Percentiles rank a stretch among this genome's conserved stretches.
These are phyloP conservation scores for Microcebus murinus DNA, from an alignment of 2,113 vertebrate species.

Conservation along the genomic window DNA sequence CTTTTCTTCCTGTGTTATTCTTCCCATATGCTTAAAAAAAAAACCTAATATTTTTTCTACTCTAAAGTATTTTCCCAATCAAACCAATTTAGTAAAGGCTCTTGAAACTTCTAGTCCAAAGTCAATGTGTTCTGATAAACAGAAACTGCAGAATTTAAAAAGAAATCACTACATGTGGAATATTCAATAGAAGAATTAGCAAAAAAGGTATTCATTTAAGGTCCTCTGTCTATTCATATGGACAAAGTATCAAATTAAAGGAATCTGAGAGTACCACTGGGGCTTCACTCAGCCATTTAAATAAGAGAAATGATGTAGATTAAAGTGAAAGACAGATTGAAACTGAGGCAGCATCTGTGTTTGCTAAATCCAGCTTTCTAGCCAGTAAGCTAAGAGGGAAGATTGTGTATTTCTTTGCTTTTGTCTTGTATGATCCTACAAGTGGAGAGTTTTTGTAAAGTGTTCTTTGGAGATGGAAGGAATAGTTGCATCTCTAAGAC, in stretches of 20 bases:
- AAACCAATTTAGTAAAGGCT: background rate
- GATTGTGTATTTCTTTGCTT: background rate
- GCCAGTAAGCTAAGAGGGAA: background rate
- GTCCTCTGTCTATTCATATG: background rate
- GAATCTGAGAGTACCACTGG: background rate
- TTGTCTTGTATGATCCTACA: background rate
- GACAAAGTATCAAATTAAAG: background rate
- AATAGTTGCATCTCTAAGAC: no score
- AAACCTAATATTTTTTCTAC: background rate
- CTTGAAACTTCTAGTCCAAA: background rate
- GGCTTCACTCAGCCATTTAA: background rate
- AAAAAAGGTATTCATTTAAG: background rate
- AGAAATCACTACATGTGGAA: background rate
- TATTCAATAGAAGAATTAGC: background rate
- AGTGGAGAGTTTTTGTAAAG: background rate
- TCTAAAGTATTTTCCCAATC: background rate
- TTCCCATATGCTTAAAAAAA: background rate
- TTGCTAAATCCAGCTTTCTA: background rate
- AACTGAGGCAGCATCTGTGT: background rate
- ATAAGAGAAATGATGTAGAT: background rate
- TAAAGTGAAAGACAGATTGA: background rate
- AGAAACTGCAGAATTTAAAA: background rate
- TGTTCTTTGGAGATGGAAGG: background rate
- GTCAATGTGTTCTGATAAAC: background rate
- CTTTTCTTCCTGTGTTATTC: background rate